Conservation (phyloP, 1,140 invertebrate genomes). For the Sinella curviseta region DNA sequence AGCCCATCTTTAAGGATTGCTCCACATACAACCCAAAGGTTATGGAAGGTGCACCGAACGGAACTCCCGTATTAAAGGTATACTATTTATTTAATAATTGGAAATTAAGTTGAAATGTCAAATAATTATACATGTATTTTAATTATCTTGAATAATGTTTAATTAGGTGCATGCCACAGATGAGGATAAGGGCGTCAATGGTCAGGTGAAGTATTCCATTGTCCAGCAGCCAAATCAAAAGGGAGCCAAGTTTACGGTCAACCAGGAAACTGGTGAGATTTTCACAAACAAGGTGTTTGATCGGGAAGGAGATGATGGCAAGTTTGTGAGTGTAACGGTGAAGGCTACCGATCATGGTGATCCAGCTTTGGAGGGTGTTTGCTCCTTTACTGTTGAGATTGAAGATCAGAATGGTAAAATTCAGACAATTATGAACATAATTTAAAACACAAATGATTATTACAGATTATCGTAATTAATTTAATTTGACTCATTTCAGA, state of each 20-base stretch:
- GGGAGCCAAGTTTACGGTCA: constrained; percentile 90
- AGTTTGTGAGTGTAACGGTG: constrained; percentile 92
- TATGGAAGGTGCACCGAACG: constrained; percentile 86
- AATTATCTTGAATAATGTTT: constrained; percentile 31
- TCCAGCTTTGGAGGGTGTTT: constrained; percentile 89
- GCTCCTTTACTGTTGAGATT: constrained; percentile 94
- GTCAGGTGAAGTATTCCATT: constrained; percentile 91
- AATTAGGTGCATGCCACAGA: constrained; percentile 86
- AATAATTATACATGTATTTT: neutral
- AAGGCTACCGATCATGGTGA: constrained; percentile 96
- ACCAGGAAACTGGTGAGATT: constrained; percentile 91
- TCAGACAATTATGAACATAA: neutral
- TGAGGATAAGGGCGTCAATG: constrained; percentile 90
- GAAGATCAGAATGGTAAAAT: constrained; percentile 81
- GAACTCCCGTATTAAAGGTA: constrained; percentile 84
- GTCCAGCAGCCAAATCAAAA: constrained; percentile 95
- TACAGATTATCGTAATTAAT: too few species aligned
- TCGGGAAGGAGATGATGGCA: constrained; percentile 90
- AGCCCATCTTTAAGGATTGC: constrained; percentile 90
- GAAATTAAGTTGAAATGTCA: too few species aligned
- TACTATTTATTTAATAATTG: neutral
- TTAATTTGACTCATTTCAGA: constrained; percentile 51
- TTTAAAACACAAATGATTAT: too few species aligned
- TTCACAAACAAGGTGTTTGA: constrained; percentile 94
- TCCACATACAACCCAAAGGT: constrained; percentile 88